Evolutionary conservation across 2,888 invertebrate genomes (phyloP).

Genomic region (Xestia xanthographa): DNA sequence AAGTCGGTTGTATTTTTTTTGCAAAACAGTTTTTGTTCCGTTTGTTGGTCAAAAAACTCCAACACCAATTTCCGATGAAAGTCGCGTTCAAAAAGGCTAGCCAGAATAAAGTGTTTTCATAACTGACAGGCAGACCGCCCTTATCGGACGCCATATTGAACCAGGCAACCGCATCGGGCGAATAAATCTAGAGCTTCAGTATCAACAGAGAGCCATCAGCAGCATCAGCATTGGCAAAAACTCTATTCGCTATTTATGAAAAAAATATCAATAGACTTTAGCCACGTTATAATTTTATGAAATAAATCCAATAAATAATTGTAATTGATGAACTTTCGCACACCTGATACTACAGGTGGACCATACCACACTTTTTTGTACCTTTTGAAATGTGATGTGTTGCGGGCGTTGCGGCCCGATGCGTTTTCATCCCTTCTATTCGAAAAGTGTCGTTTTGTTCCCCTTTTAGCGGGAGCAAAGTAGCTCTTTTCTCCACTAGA

Average conservation of each 20-base stretch:
- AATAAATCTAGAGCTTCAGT: conserved; percentile 25
- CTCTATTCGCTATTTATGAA: neutral
- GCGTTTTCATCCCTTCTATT: too few species aligned
- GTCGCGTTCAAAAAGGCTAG: neutral
- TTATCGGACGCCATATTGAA: conserved; percentile 36
- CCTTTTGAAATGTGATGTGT: neutral
- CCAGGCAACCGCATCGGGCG: neutral
- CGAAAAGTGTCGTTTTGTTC: too few species aligned
- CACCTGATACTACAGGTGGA: too few species aligned
- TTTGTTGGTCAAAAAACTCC: neutral
- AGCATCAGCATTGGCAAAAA: neutral
- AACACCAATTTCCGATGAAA: neutral
- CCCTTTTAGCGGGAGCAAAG: too few species aligned
- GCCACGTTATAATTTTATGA: too few species aligned
- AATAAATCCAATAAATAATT: too few species aligned
- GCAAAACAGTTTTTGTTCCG: too few species aligned
- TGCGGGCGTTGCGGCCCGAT: neutral
- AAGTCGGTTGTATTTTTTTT: too few species aligned
- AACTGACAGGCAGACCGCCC: neutral
- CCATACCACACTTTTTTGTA: too few species aligned
- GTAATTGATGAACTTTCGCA: too few species aligned
- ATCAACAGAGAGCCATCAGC: neutral
- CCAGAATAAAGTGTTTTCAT: neutral
- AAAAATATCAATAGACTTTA: too few species aligned
- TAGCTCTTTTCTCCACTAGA: too few species aligned